phyloP scores from a whole-genome alignment of 2,113 vertebrate genomes.

The Vombatus ursinus region DNA sequence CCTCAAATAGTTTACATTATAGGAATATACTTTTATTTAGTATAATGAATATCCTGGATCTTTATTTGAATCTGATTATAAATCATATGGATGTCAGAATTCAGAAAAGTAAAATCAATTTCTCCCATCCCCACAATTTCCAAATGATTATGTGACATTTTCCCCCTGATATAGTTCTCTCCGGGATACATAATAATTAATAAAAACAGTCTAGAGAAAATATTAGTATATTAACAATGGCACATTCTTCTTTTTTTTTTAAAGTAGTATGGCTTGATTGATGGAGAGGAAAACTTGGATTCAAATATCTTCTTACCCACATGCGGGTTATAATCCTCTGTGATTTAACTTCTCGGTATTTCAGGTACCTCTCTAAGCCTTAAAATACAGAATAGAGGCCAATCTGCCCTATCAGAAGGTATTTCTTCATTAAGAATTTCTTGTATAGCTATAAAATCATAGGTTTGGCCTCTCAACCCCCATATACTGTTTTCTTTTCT shows the following conservation, averaged over 20 bases:
- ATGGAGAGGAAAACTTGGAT: neutral
- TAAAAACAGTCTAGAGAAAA: neutral
- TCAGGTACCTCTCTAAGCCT: neutral
- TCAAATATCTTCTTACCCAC: neutral
- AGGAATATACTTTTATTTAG: too few species aligned
- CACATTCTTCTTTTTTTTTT: too few species aligned
- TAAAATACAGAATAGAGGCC: neutral
- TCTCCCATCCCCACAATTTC: neutral
- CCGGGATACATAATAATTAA: neutral
- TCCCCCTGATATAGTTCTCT: neutral
- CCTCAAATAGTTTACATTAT: too few species aligned
- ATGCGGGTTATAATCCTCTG: neutral
- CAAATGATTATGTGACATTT: too few species aligned
- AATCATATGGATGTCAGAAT: too few species aligned
- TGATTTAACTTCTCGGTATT: neutral
- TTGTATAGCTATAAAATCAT: neutral
- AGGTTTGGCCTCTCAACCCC: neutral
- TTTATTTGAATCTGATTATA: too few species aligned
- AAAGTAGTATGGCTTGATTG: neutral
- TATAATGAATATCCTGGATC: too few species aligned
- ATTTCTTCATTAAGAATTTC: neutral
- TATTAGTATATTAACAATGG: neutral
- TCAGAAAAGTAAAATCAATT: too few species aligned
- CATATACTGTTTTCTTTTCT: neutral
- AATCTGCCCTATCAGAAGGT: neutral